These are phyloP conservation scores for Equus quagga DNA, from an alignment of 2,113 vertebrate genomes.

Conservation along the genomic window DNA sequence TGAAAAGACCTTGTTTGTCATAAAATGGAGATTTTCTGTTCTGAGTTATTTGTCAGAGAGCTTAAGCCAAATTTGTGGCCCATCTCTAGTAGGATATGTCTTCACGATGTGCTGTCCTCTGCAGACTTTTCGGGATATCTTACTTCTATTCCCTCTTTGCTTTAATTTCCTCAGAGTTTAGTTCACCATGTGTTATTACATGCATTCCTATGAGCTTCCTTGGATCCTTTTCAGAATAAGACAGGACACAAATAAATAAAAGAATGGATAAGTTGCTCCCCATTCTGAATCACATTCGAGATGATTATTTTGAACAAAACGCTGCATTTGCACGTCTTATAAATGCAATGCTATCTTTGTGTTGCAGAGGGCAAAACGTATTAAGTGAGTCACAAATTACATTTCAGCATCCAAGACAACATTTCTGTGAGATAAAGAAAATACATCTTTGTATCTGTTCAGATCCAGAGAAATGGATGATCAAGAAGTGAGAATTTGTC, in stretches of 20 bases:
- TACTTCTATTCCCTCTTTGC: background rate
- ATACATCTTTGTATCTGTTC: background rate
- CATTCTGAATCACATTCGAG: background rate
- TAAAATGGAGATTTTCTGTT: background rate
- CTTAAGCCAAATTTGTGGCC: background rate
- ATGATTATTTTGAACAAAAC: constrained; percentile 53
- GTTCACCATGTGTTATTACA: background rate
- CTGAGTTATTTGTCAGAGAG: background rate
- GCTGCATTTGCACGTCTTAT: background rate
- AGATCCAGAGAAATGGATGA: constrained; percentile 1
- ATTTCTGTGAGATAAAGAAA: background rate
- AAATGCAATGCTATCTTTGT: background rate
- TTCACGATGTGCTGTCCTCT: background rate
- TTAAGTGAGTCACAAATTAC: background rate
- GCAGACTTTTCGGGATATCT: background rate
- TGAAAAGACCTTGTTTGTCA: background rate
- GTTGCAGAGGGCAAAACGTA: background rate
- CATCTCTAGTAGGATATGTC: background rate
- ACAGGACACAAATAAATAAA: background rate
- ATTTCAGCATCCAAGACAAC: background rate
- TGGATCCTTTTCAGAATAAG: background rate
- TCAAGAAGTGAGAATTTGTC: background rate
- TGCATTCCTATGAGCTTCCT: background rate
- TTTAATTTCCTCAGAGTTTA: background rate
- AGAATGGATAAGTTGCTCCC: background rate